Conservation (phyloP, 37 sponge, comb jelly and placozoan genomes). For the Spongilla lacustris region DNA sequence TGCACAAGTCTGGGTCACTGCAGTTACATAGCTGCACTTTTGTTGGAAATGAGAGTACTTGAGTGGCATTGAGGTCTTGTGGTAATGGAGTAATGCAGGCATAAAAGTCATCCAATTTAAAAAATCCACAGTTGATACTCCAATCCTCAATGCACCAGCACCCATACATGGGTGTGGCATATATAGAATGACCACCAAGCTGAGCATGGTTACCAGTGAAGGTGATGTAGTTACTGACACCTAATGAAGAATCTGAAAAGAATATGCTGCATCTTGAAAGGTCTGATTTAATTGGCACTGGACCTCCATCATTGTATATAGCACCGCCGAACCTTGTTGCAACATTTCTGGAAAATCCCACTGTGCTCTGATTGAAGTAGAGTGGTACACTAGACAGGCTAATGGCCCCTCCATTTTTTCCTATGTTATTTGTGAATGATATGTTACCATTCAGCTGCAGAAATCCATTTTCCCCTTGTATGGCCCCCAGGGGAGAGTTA, state of each 20-base stretch:
- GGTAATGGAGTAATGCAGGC: no score
- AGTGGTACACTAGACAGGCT: constrained; percentile 17
- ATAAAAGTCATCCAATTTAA: no score
- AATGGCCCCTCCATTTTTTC: constrained; percentile 36
- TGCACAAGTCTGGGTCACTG: no score
- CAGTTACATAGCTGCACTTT: no score
- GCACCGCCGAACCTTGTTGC: constrained; percentile 27
- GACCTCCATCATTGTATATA: constrained; percentile 1
- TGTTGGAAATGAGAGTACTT: no score
- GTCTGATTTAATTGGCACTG: no score
- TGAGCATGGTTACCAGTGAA: constrained; percentile 17
- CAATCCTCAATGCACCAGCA: not conserved
- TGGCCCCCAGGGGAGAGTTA: constrained; percentile 20
- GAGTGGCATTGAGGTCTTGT: no score
- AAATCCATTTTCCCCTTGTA: constrained; percentile 1
- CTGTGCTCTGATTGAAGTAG: constrained; percentile 4
- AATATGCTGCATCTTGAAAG: no score
- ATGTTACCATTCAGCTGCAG: constrained; percentile 20
- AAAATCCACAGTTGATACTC: no score
- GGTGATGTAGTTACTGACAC: not conserved
- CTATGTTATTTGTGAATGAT: constrained; percentile 15
- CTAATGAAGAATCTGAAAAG: no score
- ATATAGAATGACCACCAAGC: constrained; percentile 28
- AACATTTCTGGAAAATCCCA: constrained; percentile 6
- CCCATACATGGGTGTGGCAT: constrained; percentile 34